phyloP scores from a whole-genome alignment of 2,888 invertebrate species.

The Cheilosia vulpina region DNA sequence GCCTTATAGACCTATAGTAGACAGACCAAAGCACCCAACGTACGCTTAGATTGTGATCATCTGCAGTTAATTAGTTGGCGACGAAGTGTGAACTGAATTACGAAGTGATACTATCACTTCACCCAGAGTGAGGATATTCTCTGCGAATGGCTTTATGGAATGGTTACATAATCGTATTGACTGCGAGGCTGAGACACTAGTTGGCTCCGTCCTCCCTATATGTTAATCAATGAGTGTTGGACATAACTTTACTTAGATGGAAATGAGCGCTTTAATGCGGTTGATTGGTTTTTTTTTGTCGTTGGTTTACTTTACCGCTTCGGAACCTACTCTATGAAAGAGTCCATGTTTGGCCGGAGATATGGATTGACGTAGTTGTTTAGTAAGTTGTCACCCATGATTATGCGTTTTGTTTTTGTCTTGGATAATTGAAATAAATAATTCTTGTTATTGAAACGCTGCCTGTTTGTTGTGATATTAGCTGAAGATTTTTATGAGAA shows the following conservation, averaged over 20 bases:
- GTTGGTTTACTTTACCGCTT: background rate
- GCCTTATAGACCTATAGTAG: conserved; percentile 44
- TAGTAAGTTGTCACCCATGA: conserved; percentile 64
- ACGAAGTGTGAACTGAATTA: conserved; percentile 74
- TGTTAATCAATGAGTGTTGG: conserved; percentile 73
- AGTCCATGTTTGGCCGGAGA: conserved; percentile 53
- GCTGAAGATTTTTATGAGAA: background rate
- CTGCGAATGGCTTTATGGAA: conserved; percentile 33
- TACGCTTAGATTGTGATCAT: conserved; percentile 63
- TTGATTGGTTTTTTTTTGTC: conserved; percentile 36
- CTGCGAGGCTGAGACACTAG: conserved; percentile 6
- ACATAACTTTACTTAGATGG: conserved; percentile 68
- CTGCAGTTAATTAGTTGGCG: conserved; percentile 74
- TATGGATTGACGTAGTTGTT: conserved; percentile 56
- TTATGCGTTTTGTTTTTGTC: conserved; percentile 1
- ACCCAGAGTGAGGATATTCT: conserved; percentile 42
- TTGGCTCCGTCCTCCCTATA: conserved; percentile 48
- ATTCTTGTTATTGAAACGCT: conserved; percentile 24
- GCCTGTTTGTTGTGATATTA: background rate
- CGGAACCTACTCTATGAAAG: conserved; percentile 47
- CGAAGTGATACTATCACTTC: conserved; percentile 70
- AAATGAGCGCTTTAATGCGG: conserved; percentile 68
- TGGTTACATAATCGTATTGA: conserved; percentile 50
- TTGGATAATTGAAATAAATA: background rate
- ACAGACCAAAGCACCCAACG: conserved; percentile 24